Base-by-base conservation (phyloP, 2,797 vertebrate species). In the Scarus forsteni region DNA sequence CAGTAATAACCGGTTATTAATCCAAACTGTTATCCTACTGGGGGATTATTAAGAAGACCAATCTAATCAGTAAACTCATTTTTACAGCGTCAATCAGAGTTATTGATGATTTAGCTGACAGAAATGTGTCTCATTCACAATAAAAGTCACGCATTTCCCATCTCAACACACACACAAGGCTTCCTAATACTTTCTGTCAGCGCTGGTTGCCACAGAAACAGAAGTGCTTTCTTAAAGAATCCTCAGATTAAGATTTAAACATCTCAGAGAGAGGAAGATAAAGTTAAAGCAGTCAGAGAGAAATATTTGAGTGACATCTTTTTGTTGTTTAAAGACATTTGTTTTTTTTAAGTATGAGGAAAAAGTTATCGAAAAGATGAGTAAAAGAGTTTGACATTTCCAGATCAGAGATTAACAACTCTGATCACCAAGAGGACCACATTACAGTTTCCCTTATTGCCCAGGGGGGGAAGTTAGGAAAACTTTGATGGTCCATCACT, bases 161-260 rank as follows among this genome's bases (percentile, higher is more conserved):
- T 43, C 40, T n/a, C 56, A 14, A 10, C 61, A 40, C 19, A n/a
- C 44, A 58, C 14, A 62, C 16, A 9, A 60, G 48, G 60, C 6
- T 27, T 70, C 62, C 60, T 66, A 62, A 63, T 74, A 50, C 70
- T 18, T 19, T 70, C 35, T 55, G 52, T 66, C 59, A 35, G 84
- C 1, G 0, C 64, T 51, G 71, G 87, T 89, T 89, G 52, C 85
- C 80, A 85, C 70, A 73, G 87, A 70, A 89, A 88, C 85, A 73
- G 65, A 75, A 65, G 57, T 65, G 70, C 59, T 72, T 36, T 79
- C 70, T 84, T 15, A 13, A 77, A 72, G 74, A 71, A 74, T 77
- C 65, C 50, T n/a, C n/a, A n/a, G n/a, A n/a, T n/a, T n/a, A n/a
- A n/a, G n/a, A n/a, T n/a, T n/a, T n/a, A n/a, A n/a, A n/a, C n/a